Evolutionary conservation across 2,113 vertebrate species (phyloP).

Genomic region (Phainopepla nitens): DNA sequence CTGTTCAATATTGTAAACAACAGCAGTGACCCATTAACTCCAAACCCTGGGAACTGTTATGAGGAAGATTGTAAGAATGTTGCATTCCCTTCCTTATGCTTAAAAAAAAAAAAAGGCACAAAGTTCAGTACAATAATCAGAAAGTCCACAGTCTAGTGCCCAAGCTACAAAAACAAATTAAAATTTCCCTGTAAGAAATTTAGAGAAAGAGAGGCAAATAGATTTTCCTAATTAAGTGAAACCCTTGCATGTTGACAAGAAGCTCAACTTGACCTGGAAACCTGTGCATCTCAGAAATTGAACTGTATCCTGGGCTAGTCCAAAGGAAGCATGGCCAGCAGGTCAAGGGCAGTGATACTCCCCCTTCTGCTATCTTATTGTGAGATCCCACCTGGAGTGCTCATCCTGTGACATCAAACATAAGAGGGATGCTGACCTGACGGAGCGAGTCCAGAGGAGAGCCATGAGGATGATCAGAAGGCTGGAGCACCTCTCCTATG

Average conservation of each 20-base stretch:
- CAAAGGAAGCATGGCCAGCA: neutral
- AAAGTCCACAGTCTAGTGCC: neutral
- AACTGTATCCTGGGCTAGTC: neutral
- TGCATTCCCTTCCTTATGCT: neutral
- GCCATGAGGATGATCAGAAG: neutral
- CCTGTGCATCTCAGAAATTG: neutral
- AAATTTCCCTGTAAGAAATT: neutral
- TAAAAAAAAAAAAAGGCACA: neutral
- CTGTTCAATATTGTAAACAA: conserved; percentile 14
- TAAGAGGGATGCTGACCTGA: no score
- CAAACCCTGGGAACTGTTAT: neutral
- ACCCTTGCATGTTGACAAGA: neutral
- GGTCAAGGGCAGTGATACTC: neutral
- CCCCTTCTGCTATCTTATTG: neutral
- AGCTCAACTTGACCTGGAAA: neutral
- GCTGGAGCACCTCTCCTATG: neutral
- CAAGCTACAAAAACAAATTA: neutral
- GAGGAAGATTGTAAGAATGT: neutral
- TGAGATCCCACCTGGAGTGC: neutral
- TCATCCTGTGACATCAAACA: neutral
- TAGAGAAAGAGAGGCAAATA: neutral
- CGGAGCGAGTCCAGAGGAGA: neutral
- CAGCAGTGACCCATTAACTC: conserved; percentile 7
- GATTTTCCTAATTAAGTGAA: neutral
- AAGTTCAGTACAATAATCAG: neutral